phyloP scores from a whole-genome alignment of 1,140 invertebrate genomes.

The Drosophila sproati region DNA sequence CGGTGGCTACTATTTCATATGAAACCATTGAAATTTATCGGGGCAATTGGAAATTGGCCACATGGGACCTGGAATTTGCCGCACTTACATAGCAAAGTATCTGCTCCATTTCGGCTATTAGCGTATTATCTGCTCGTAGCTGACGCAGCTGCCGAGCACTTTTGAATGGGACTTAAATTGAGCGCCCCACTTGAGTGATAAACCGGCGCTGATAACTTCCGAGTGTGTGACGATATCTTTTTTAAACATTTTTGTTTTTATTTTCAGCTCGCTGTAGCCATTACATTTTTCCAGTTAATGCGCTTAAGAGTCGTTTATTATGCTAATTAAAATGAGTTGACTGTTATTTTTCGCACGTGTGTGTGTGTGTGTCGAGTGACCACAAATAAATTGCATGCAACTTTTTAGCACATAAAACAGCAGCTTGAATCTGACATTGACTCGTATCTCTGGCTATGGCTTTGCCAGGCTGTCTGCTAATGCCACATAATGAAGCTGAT shows the following conservation, averaged over 20 bases:
- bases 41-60: slow-evolving; percentile 5
- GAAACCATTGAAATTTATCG: slow-evolving; percentile 13
- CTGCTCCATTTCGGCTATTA: slow-evolving; percentile 15
- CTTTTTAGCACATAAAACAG: slow-evolving; percentile 69
- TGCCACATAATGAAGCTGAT: slow-evolving; percentile 82
- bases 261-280: slow-evolving; percentile 21
- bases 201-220: slow-evolving; percentile 24
- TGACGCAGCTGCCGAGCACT: slow-evolving; percentile 44
- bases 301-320: slow-evolving; percentile 69
- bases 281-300: slow-evolving; percentile 58
- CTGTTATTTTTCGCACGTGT: slow-evolving; percentile 44
- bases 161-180: slow-evolving; percentile 21
- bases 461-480: slow-evolving; percentile 51
- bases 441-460: not conserved
- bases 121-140: slow-evolving; percentile 27
- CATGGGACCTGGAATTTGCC: slow-evolving; percentile 2
- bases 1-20: not conserved
- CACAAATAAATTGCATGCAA: slow-evolving; percentile 73
- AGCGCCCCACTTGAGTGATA: slow-evolving; percentile 56
- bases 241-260: not conserved
- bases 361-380: slow-evolving; percentile 20
- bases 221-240: slow-evolving; percentile 33
- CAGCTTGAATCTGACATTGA: slow-evolving; percentile 22
- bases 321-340: slow-evolving; percentile 73
- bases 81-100: not conserved